Evolutionary conservation across 2,888 invertebrate species (phyloP), one percentile per base, ranked within the genome.

Genomic region (Portevinia maculata): DNA sequence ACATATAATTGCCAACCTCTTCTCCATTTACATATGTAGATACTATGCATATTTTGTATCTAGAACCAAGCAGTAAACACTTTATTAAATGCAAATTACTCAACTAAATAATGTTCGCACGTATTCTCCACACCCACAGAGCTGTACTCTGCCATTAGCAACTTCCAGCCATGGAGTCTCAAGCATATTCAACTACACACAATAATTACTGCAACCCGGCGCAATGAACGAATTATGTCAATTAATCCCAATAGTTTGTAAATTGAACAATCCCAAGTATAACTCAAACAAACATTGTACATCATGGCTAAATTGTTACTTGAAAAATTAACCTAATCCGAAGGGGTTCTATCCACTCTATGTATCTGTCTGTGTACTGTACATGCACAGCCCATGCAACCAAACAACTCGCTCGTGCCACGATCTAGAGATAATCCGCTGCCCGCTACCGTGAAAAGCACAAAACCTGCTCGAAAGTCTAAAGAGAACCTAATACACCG

Each of bases 181-280:
- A 55, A 71, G 48, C 71, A 62, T 81, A 64, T 76, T 78, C 48
- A 87, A n/a, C n/a, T n/a, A 44, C 88, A 88, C 85, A 85, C 87
- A 87, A 85, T 88, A 88, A 88, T 88, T 88, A 88, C 87, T 86
- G 69, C 85, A 13, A 37, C n/a, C 37, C 24, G 5, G 5, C 34
- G 11, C 39, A 37, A 60, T 74, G 78, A 74, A 73, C 69, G 78
- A 83, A 84, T 83, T 84, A 83, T 84, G 70, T 86, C 88, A 88
- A 88, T 88, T 88, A 88, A 88, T 88, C 85, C 87, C 87, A 88
- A 88, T 88, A 88, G 88, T 87, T 88, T 87, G 87, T 87, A 88
- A 88, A 88, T 88, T 88, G 88, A 88, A 88, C 88, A 88, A 88
- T 88, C 15, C 24, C 53, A 50, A 74, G 57, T 48, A 3, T 3